Evolutionary conservation across 2,888 invertebrate species (phyloP).

Genomic region (Calameuta idolon): DNA sequence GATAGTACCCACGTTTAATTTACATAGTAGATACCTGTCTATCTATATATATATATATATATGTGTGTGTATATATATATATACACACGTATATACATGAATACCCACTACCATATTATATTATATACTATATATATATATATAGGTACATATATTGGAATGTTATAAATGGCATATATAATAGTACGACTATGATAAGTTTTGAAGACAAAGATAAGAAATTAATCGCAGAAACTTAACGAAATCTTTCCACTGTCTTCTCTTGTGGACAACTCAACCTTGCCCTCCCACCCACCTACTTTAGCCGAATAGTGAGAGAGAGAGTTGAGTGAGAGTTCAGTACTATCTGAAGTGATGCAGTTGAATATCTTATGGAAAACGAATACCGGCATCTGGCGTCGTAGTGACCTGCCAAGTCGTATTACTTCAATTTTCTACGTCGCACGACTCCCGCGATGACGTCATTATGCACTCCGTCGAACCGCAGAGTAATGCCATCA

Average conservation of each 20-base stretch:
- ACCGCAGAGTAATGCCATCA: conserved; percentile 39
- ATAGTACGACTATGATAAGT: neutral
- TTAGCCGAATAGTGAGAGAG: neutral
- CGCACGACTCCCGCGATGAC: neutral
- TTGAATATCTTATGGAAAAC: neutral
- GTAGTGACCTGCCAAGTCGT: conserved; percentile 6
- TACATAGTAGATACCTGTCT: neutral
- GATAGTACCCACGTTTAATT: neutral
- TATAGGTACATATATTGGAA: neutral
- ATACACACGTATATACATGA: no score
- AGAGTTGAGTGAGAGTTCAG: no score
- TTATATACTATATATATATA: no score
- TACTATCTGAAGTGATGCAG: no score
- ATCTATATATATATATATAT: neutral
- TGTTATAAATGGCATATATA: neutral
- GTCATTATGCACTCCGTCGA: conserved; percentile 29
- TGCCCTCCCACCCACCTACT: neutral
- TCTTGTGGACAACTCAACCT: neutral
- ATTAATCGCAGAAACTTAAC: neutral
- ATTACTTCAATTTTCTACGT: conserved; percentile 33
- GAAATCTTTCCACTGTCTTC: neutral
- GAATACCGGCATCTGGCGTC: neutral
- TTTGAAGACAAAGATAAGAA: neutral
- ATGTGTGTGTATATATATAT: no score
- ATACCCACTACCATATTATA: no score